Percentiles rank a stretch among this genome's conserved stretches.
Evolutionary conservation across 2,888 invertebrate genomes (phyloP).

Genomic region (Melipona beecheii): DNA sequence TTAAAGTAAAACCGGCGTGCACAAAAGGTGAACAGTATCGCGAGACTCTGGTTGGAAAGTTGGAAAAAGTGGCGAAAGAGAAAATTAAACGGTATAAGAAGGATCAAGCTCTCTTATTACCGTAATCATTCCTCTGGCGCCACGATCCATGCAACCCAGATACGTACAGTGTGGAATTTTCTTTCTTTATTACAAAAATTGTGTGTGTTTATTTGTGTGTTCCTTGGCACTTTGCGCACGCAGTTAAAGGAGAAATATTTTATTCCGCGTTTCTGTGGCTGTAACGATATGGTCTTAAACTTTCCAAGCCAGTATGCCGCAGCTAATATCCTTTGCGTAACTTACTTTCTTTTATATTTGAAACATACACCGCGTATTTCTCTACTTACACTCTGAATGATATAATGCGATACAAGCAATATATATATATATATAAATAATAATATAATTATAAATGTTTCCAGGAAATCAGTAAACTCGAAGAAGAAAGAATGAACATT

Average conservation of each 20-base stretch:
- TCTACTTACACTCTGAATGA: neutral
- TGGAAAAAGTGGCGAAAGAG: neutral
- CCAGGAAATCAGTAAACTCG: too few relatives aligned
- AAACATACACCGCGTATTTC: neutral
- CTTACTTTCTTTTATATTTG: neutral
- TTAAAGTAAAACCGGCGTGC: neutral
- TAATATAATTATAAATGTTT: too few relatives aligned
- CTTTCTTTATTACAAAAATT: neutral
- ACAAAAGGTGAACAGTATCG: neutral
- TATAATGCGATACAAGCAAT: too few relatives aligned
- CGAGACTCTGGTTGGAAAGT: neutral
- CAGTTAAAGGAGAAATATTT: neutral
- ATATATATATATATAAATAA: too few relatives aligned
- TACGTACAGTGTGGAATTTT: neutral
- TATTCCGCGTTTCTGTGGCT: neutral
- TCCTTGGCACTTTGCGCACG: neutral
- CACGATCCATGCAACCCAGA: constrained; percentile 18
- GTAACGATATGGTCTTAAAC: neutral
- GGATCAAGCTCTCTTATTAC: neutral
- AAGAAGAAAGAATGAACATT: neutral
- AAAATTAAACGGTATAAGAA: constrained; percentile 13
- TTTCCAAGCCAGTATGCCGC: neutral
- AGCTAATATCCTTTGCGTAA: neutral
- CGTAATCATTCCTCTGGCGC: neutral
- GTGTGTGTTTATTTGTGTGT: neutral